Evolutionary conservation across 2,797 vertebrate species (phyloP).

Genomic region (Tenualosa ilisha): DNA sequence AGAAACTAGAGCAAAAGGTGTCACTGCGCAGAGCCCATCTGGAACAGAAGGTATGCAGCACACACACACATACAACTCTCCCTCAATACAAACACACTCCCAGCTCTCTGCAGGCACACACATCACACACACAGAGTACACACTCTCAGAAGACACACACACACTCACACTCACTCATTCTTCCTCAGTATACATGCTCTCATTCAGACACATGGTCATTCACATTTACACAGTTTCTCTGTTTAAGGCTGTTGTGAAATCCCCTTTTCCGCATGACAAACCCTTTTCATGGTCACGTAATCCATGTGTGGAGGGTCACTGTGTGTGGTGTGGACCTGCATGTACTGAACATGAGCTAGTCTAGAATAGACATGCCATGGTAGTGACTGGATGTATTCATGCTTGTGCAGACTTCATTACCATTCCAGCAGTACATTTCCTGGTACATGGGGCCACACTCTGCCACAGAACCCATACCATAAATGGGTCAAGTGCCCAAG

Average conservation of each 20-base stretch:
- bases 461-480: too few relatives aligned
- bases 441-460: too few relatives aligned
- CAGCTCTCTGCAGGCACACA: background rate
- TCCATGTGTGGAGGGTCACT: background rate
- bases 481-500: too few relatives aligned
- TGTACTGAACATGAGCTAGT: background rate
- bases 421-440: too few relatives aligned
- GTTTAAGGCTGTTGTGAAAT: background rate
- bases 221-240: background rate
- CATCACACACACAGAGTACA: background rate
- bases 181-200: too few relatives aligned
- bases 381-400: too few relatives aligned
- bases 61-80: conserved; percentile 4
- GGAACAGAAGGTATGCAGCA: conserved; percentile 88
- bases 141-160: background rate
- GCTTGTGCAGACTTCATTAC: too few relatives aligned
- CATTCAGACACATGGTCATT: too few relatives aligned
- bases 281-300: background rate
- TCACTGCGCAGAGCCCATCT: conserved; percentile 95
- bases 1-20: conserved; percentile 98
- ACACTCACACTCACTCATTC: conserved; percentile 32
- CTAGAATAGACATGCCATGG: too few relatives aligned
- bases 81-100: conserved; percentile 43
- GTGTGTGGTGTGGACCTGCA: background rate
- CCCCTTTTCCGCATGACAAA: background rate